A percentile compares a stretch with the other conserved stretches of the same genome.
Conservation (phyloP, 1,140 invertebrate species). For the Heliconius hermathena region DNA sequence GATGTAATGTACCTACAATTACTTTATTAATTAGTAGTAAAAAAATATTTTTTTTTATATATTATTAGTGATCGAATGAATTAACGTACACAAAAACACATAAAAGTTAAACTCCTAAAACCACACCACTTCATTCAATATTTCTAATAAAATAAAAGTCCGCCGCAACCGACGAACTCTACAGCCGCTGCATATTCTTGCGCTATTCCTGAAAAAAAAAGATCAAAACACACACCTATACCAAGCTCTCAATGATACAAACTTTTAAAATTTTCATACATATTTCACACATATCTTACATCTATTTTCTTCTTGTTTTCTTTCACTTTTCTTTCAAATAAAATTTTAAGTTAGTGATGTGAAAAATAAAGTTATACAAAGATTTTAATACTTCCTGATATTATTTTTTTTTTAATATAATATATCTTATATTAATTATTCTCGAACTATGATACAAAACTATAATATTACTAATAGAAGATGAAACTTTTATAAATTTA, state of each 20-base stretch:
- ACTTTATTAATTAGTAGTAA: too few relatives aligned
- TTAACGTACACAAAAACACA: neutral
- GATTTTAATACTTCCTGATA: too few relatives aligned
- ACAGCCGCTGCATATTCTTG: neutral
- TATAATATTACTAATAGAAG: too few relatives aligned
- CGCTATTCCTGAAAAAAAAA: neutral
- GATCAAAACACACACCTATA: neutral
- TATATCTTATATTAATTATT: too few relatives aligned
- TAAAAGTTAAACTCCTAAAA: neutral
- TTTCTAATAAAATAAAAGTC: neutral
- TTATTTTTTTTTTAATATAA: too few relatives aligned
- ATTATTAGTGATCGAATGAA: too few relatives aligned
- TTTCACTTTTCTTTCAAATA: constrained; percentile 9
- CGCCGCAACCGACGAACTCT: neutral
- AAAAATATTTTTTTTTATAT: too few relatives aligned
- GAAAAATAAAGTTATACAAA: too few relatives aligned
- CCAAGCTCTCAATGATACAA: constrained; percentile 5
- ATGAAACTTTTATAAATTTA: too few relatives aligned
- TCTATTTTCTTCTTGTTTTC: neutral
- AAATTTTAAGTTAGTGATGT: neutral
- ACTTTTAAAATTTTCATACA: neutral
- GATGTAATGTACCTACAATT: too few relatives aligned
- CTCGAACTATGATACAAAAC: too few relatives aligned
- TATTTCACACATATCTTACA: neutral
- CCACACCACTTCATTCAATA: neutral